phyloP scores from a whole-genome alignment of 1,140 invertebrate genomes.

The Drosophila kanapiae region DNA sequence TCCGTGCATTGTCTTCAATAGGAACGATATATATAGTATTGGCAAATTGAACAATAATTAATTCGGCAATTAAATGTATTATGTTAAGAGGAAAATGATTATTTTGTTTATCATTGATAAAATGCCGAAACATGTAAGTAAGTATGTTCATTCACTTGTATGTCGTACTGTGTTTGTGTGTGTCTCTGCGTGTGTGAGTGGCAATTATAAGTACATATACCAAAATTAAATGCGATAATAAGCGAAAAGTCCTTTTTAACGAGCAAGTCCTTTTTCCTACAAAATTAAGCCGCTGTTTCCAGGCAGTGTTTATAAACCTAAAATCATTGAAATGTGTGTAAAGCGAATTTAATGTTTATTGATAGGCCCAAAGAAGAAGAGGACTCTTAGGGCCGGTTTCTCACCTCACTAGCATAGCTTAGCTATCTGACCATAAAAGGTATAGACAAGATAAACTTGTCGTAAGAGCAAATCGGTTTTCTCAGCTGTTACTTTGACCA shows the following conservation, averaged over 20 bases:
- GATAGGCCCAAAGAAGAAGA: too few relatives aligned
- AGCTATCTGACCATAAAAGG: background rate
- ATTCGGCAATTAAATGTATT: constrained; percentile 31
- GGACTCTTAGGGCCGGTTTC: background rate
- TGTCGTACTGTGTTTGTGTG: constrained; percentile 9
- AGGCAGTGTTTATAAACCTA: background rate
- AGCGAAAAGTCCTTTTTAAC: constrained; percentile 6
- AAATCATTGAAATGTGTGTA: background rate
- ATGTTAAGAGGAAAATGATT: constrained; percentile 24
- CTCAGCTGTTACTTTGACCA: too few relatives aligned
- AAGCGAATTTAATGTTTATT: background rate
- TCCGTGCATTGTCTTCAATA: constrained; percentile 26
- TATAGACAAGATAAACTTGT: background rate
- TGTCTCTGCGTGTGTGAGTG: background rate
- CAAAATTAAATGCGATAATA: constrained; percentile 14
- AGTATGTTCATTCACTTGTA: constrained; percentile 29
- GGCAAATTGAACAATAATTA: constrained; percentile 4
- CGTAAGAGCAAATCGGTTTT: too few relatives aligned
- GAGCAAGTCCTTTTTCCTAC: background rate
- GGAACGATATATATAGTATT: constrained; percentile 1
- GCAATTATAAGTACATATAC: constrained; percentile 34
- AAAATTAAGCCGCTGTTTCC: background rate
- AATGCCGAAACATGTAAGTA: constrained; percentile 37
- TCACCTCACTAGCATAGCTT: background rate
- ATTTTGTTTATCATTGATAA: constrained; percentile 39